Conservation (phyloP, 2,113 vertebrate genomes). For the Syrmaticus mikado region DNA sequence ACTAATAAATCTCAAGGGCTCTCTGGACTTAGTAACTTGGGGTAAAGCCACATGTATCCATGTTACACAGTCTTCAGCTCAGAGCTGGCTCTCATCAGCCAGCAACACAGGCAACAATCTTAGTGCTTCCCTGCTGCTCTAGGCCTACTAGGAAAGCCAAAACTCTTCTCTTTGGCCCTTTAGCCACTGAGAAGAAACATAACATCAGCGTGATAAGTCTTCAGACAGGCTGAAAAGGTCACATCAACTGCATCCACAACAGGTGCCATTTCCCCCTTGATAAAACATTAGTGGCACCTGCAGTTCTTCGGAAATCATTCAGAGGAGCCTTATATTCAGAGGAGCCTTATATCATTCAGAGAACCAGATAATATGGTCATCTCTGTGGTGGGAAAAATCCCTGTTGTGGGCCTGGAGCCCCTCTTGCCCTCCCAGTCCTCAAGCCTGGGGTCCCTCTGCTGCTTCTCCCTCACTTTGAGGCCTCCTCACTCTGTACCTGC, state of each 20-base stretch:
- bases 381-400: not conserved
- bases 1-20: not conserved
- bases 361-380: not conserved
- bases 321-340: not conserved
- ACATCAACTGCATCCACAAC: no score
- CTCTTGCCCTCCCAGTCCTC: not conserved
- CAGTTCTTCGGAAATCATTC: not conserved
- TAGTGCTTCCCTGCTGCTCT: not conserved
- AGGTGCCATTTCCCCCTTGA: not conserved
- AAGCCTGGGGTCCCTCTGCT: not conserved
- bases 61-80: not conserved
- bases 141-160: not conserved
- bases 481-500: not conserved
- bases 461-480: not conserved
- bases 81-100: not conserved
- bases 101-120: not conserved
- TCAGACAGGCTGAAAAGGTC: not conserved
- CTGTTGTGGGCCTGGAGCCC: not conserved
- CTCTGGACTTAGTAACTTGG: not conserved
- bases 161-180: not conserved
- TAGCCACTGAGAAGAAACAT: not conserved
- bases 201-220: not conserved
- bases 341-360: not conserved
- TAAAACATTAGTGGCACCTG: not conserved
- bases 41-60: not conserved